phyloP scores from a whole-genome alignment of 2,113 vertebrate species.

The Triplophysa tibetana region DNA sequence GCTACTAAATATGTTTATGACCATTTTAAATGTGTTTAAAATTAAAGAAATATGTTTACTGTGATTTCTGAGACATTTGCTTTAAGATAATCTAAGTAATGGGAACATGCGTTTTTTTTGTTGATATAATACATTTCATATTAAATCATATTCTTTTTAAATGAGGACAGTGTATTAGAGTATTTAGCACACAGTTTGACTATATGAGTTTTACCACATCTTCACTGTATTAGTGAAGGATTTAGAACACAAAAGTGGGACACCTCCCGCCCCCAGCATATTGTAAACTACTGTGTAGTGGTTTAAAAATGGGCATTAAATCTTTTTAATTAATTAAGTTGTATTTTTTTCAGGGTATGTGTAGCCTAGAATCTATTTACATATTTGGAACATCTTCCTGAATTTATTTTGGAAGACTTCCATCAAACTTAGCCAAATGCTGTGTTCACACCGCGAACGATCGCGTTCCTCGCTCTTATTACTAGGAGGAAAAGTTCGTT shows the following conservation, averaged over 20 bases:
- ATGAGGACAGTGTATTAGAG: neutral
- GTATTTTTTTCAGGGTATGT: neutral
- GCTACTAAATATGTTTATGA: too few relatives aligned
- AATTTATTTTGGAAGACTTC: neutral
- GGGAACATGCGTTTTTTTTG: too few relatives aligned
- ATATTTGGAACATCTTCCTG: neutral
- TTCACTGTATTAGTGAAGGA: too few relatives aligned
- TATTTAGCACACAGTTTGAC: neutral
- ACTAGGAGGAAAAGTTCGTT: too few relatives aligned
- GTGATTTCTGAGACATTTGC: neutral
- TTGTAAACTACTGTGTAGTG: neutral
- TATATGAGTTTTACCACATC: neutral
- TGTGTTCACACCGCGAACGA: neutral
- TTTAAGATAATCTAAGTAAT: neutral
- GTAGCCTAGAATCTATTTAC: neutral
- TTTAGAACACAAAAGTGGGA: neutral
- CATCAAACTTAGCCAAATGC: neutral
- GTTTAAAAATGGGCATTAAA: neutral
- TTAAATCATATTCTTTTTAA: neutral
- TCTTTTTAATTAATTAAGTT: neutral
- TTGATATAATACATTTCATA: too few relatives aligned
- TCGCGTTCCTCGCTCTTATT: too few relatives aligned
- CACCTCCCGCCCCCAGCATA: neutral
- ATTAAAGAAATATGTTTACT: too few relatives aligned
- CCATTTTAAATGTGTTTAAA: too few relatives aligned